These are phyloP conservation scores for Chalcosyrphus nemorum DNA, from an alignment of 2,888 invertebrate species.

Conservation along the genomic window DNA sequence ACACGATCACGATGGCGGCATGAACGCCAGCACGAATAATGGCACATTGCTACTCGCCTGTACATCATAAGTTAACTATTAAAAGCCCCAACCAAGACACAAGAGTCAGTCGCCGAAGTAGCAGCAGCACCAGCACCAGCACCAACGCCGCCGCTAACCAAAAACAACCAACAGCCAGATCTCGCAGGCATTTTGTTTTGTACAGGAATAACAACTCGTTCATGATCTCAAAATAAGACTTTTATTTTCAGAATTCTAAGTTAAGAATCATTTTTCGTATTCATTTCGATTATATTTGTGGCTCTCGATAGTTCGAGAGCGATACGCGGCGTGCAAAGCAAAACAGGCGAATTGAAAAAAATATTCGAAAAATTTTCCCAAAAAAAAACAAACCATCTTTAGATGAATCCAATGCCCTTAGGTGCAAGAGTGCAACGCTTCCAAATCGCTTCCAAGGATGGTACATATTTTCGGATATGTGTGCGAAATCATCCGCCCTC, in stretches of 20 bases:
- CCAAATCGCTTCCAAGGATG: slow-evolving; percentile 44
- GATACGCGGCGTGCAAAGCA: slow-evolving; percentile 42
- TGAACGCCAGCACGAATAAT: neutral
- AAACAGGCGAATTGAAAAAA: slow-evolving; percentile 64
- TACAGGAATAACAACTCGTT: slow-evolving; percentile 73
- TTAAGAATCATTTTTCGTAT: slow-evolving; percentile 73
- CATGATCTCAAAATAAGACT: slow-evolving; percentile 73
- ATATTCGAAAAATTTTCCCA: slow-evolving; percentile 36
- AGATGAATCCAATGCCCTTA: slow-evolving; percentile 50
- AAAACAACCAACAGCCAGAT: slow-evolving; percentile 63
- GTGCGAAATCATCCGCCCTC: slow-evolving; percentile 25
- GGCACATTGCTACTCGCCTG: slow-evolving; percentile 32
- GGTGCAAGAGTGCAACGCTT: neutral
- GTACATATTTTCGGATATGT: slow-evolving; percentile 68
- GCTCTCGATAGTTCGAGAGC: slow-evolving; percentile 71
- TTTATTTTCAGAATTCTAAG: slow-evolving; percentile 73
- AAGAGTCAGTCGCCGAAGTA: slow-evolving; percentile 51
- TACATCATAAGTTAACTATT: slow-evolving; percentile 56
- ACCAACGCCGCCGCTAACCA: slow-evolving; percentile 61
- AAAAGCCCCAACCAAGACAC: slow-evolving; percentile 49
- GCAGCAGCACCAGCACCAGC: slow-evolving; percentile 40
- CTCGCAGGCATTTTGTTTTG: slow-evolving; percentile 71
- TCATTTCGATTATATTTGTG: slow-evolving; percentile 72
- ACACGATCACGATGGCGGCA: neutral
- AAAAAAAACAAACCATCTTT: slow-evolving; percentile 10